Conservation (phyloP, 2,888 invertebrate species). For the Tenthredo notha region DNA sequence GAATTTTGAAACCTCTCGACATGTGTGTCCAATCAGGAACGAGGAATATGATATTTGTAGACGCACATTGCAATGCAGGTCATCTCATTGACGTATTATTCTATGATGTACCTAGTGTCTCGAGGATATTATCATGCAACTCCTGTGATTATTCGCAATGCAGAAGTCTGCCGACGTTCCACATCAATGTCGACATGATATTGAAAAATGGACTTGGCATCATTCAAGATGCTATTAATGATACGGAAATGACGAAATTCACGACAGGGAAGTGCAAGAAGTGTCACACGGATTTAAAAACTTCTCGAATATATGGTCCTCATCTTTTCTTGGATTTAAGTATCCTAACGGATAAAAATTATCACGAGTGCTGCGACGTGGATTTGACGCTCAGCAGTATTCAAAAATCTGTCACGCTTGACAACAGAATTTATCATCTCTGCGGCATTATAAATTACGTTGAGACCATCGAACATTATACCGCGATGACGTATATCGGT, state of each 20-base stretch:
- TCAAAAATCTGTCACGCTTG: too few relatives aligned
- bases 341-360: neutral
- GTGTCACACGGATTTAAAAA: neutral
- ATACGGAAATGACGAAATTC: neutral
- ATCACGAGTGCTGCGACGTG: neutral
- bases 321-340: neutral
- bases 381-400: too few relatives aligned
- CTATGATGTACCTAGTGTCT: neutral
- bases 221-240: neutral
- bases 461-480: neutral
- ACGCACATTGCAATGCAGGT: slow-evolving; percentile 1
- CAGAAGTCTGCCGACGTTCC: neutral
- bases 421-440: too few relatives aligned
- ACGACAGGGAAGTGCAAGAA: neutral
- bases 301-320: neutral
- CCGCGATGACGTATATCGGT: neutral
- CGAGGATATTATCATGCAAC: neutral
- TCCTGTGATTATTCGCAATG: neutral
- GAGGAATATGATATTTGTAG: neutral
- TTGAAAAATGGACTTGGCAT: neutral
- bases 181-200: neutral
- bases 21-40: neutral
- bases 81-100: neutral
- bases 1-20: neutral
- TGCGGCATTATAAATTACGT: neutral